Percentiles rank a stretch among this genome's conserved stretches.
phyloP scores from a whole-genome alignment of 2,888 invertebrate genomes.

The Linhomoeus sp. region DNA sequence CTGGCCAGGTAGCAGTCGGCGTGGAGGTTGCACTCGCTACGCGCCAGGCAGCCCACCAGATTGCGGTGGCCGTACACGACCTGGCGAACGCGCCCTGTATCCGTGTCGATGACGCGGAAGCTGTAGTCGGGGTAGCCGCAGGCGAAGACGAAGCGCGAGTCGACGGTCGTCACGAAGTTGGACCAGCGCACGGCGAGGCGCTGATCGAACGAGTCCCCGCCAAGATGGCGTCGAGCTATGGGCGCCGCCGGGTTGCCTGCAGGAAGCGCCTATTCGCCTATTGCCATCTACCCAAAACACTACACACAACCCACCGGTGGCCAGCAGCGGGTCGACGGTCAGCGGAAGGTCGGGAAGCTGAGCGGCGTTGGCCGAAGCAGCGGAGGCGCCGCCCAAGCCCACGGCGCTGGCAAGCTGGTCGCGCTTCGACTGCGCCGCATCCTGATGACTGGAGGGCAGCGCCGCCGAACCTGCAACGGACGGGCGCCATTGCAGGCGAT shows the following conservation, averaged over 20 bases:
- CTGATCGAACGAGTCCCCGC: conserved; percentile 96
- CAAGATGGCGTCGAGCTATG: conserved; percentile 54
- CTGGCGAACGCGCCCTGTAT: conserved; percentile 89
- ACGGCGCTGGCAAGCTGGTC: neutral
- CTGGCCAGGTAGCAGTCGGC: conserved; percentile 96
- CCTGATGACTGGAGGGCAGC: too few relatives aligned
- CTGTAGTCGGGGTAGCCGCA: conserved; percentile 99
- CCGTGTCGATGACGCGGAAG: conserved; percentile 88
- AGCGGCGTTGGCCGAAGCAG: conserved; percentile 55
- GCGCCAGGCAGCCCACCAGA: conserved; percentile 86
- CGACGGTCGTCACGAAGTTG: conserved; percentile 93
- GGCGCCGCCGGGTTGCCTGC: conserved; percentile 35
- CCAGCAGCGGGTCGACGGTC: conserved; percentile 83
- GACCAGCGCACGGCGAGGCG: conserved; percentile 74
- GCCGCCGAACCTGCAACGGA: too few relatives aligned
- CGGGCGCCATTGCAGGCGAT: too few relatives aligned
- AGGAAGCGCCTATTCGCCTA: conserved; percentile 8
- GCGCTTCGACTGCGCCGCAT: neutral
- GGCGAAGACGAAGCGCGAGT: conserved; percentile 82
- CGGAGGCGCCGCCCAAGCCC: conserved; percentile 30
- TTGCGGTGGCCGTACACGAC: conserved; percentile 97
- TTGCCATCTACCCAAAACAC: too few relatives aligned
- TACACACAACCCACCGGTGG: conserved; percentile 30
- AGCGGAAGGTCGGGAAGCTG: conserved; percentile 59
- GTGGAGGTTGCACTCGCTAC: conserved; percentile 96